phyloP scores from a whole-genome alignment of 92 coral and sea anemone genomes.

The Scolanthus callimorphus region DNA sequence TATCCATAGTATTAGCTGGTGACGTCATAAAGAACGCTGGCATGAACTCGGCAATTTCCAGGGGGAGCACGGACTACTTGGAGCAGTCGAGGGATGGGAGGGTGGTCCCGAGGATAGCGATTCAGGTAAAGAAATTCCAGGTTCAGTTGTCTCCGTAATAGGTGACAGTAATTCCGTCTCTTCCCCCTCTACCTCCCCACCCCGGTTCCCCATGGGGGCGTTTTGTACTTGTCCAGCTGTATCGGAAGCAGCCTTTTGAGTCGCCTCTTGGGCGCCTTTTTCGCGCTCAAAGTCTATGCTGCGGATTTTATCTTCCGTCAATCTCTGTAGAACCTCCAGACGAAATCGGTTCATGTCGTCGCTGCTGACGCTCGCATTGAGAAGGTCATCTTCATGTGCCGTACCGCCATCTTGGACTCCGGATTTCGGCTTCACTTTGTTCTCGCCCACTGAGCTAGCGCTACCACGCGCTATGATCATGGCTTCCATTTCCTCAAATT shows the following conservation, averaged over 20 bases:
- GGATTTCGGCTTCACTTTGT: not conserved
- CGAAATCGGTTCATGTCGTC: constrained; percentile 84
- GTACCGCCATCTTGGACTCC: not conserved
- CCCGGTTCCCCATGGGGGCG: constrained; percentile 4
- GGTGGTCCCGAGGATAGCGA: constrained; percentile 34
- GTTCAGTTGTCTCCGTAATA: constrained; percentile 69
- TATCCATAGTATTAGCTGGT: constrained; percentile 69
- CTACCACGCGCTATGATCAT: constrained; percentile 62
- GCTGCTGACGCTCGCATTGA: constrained; percentile 78
- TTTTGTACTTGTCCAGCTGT: not conserved
- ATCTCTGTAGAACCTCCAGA: constrained; percentile 73
- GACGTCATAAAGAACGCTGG: constrained; percentile 82
- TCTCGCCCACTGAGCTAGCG: not conserved
- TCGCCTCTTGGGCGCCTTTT: constrained; percentile 40
- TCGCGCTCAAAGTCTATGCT: constrained; percentile 35
- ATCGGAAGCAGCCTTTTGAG: constrained; percentile 1
- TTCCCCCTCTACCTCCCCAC: constrained; percentile 11
- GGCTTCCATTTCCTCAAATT: constrained; percentile 84
- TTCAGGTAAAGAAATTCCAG: constrained; percentile 13
- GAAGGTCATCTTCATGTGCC: constrained; percentile 60
- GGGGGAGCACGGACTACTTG: constrained; percentile 83
- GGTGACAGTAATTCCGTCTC: constrained; percentile 67
- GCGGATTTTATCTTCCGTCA: constrained; percentile 53
- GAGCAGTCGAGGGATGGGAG: constrained; percentile 73
- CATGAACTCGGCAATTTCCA: constrained; percentile 77